Percentiles rank a stretch among this genome's conserved stretches.
Evolutionary conservation across 2,113 vertebrate species (phyloP).

Genomic region (Forbesichthys agassizii): DNA sequence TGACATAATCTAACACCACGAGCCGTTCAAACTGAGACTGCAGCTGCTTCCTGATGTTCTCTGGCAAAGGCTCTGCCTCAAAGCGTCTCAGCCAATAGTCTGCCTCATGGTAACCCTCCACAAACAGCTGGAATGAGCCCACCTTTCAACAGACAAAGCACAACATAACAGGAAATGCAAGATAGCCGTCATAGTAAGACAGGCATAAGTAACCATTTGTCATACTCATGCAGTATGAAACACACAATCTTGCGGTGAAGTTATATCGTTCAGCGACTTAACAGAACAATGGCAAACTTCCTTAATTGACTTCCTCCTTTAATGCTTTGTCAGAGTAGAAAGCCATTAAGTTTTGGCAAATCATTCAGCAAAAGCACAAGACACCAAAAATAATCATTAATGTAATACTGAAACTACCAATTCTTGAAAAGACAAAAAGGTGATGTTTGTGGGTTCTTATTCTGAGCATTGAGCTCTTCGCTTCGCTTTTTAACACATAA

Average conservation of each 20-base stretch:
- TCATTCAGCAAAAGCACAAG: too few species aligned
- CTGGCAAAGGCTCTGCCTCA: constrained; percentile 93
- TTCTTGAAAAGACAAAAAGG: constrained; percentile 1
- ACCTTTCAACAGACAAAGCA: constrained; percentile 73
- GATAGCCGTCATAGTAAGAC: neutral
- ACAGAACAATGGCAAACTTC: constrained; percentile 12
- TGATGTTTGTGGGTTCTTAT: constrained; percentile 23
- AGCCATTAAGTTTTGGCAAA: neutral
- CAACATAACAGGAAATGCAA: neutral
- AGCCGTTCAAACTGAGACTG: constrained; percentile 96
- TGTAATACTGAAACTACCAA: neutral
- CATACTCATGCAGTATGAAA: too few species aligned
- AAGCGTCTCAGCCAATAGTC: constrained; percentile 96
- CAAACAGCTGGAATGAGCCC: constrained; percentile 96
- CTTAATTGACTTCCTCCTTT: constrained; percentile 17
- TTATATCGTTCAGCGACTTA: constrained; percentile 3
- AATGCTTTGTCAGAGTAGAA: neutral
- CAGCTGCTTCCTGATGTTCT: constrained; percentile 96
- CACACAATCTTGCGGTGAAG: neutral
- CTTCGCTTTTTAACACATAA: too few species aligned
- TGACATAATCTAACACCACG: constrained; percentile 94
- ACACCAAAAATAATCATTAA: neutral
- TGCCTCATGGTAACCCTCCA: constrained; percentile 94
- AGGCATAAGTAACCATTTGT: neutral
- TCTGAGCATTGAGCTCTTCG: constrained; percentile 5